Evolutionary conservation across 1,140 invertebrate genomes (phyloP).

Genomic region (Hylaeus anthracinus): DNA sequence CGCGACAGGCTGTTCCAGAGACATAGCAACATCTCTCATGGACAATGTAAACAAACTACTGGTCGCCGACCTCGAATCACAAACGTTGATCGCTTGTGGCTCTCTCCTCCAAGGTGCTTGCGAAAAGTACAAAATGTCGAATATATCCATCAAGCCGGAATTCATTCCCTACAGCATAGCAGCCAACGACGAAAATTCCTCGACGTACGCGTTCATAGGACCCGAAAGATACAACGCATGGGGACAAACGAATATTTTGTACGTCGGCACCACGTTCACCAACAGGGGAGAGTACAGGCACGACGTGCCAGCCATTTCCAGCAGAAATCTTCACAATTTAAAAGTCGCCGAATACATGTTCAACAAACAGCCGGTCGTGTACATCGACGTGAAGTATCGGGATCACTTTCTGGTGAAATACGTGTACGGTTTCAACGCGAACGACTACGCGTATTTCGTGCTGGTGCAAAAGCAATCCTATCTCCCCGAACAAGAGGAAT

Average conservation of each 20-base stretch:
- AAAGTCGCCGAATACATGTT: slow-evolving; percentile 92
- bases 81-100: slow-evolving; percentile 92
- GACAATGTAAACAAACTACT: slow-evolving; percentile 96
- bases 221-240: slow-evolving; percentile 91
- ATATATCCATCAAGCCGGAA: slow-evolving; percentile 89
- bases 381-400: slow-evolving; percentile 95
- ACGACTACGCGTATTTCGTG: slow-evolving; percentile 96
- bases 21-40: slow-evolving; percentile 85
- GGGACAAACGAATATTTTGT: slow-evolving; percentile 90
- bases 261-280: slow-evolving; percentile 97
- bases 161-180: slow-evolving; percentile 91
- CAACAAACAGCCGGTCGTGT: slow-evolving; percentile 92
- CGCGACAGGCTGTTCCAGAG: slow-evolving; percentile 89
- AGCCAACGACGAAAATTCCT: slow-evolving; percentile 94
- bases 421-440: slow-evolving; percentile 97
- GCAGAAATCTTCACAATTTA: slow-evolving; percentile 89
- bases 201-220: slow-evolving; percentile 96
- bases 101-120: slow-evolving; percentile 94
- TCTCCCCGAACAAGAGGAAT: slow-evolving; percentile 92
- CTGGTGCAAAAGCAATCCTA: slow-evolving; percentile 96
- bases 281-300: slow-evolving; percentile 95
- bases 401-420: slow-evolving; percentile 97
- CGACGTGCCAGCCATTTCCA: slow-evolving; percentile 95
- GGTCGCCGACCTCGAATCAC: slow-evolving; percentile 90
- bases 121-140: slow-evolving; percentile 90